Conservation (phyloP, 1,140 invertebrate genomes). For the Tribolium madens region DNA sequence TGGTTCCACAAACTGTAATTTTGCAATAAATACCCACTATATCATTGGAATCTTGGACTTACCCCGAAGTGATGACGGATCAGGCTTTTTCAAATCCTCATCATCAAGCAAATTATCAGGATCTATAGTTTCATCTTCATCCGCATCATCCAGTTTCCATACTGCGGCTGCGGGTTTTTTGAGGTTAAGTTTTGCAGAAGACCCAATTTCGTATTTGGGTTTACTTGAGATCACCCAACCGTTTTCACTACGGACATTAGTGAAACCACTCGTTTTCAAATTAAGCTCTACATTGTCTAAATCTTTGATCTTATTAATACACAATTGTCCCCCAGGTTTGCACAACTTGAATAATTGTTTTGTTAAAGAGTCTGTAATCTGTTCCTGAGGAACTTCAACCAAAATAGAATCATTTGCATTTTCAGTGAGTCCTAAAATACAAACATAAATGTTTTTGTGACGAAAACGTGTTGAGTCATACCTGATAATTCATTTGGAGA, state of each 20-base stretch:
- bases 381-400: background rate
- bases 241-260: background rate
- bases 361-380: background rate
- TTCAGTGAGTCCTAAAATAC: background rate
- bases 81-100: conserved; percentile 88
- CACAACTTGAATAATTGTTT: conserved; percentile 1
- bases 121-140: conserved; percentile 87
- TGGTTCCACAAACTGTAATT: conserved; percentile 87
- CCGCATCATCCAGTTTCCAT: conserved; percentile 79
- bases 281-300: conserved; percentile 3
- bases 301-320: background rate
- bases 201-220: conserved; percentile 77
- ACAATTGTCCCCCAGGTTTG: conserved; percentile 17
- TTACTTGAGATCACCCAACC: conserved; percentile 63
- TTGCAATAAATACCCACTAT: conserved; percentile 37
- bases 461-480: background rate
- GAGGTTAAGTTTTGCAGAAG: conserved; percentile 68
- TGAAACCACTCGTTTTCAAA: conserved; percentile 18
- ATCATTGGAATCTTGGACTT: conserved; percentile 55
- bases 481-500: background rate
- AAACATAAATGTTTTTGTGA: background rate
- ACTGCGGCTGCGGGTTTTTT: conserved; percentile 68
- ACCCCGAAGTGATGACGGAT: conserved; percentile 84
- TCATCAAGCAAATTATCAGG: conserved; percentile 90
- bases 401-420: background rate